These are phyloP conservation scores for Jacana jacana DNA, from an alignment of 2,113 vertebrate genomes.

Conservation along the genomic window DNA sequence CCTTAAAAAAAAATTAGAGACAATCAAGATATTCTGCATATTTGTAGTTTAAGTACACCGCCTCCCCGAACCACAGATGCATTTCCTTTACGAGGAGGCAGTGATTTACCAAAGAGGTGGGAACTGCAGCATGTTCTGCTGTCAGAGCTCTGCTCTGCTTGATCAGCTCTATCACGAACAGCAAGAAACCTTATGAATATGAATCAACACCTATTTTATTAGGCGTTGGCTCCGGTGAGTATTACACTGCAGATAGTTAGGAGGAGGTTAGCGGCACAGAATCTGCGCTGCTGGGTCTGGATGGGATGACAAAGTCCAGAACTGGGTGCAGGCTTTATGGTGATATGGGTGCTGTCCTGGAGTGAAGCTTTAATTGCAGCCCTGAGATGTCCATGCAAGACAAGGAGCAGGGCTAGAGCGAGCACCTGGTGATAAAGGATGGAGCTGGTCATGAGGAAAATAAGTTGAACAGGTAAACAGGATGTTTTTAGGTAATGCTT, in stretches of 20 bases:
- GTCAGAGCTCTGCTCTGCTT: background rate
- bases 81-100: background rate
- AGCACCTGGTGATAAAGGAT: background rate
- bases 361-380: background rate
- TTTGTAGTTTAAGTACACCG: background rate
- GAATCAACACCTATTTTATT: background rate
- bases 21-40: background rate
- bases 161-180: background rate
- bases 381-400: background rate
- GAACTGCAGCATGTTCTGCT: background rate
- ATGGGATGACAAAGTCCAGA: background rate
- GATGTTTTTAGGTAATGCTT: background rate
- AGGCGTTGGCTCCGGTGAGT: background rate
- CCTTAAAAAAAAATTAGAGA: background rate
- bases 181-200: background rate
- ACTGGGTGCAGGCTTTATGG: background rate
- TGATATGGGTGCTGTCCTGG: background rate
- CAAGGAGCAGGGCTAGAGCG: background rate
- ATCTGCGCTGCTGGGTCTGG: background rate
- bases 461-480: background rate
- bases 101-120: background rate
- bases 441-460: background rate
- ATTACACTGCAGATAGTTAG: background rate
- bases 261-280: background rate
- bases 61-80: background rate